Evolutionary conservation across 2,797 vertebrate genomes (phyloP).

Genomic region (Tragelaphus oryx): DNA sequence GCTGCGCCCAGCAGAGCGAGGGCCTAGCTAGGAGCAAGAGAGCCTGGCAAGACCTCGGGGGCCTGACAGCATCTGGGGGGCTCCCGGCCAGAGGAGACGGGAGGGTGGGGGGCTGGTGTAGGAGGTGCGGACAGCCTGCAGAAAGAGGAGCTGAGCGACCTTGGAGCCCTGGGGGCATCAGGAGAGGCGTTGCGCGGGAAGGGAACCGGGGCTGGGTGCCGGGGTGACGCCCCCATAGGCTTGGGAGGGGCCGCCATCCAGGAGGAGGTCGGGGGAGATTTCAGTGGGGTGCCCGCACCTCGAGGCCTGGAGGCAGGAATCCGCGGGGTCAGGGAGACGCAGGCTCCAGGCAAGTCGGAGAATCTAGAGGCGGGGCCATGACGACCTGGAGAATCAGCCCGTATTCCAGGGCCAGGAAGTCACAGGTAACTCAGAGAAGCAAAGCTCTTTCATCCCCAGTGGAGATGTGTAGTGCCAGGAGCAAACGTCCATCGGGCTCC

Average conservation of each 20-base stretch:
- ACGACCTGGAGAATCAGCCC: not conserved
- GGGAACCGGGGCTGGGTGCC: not conserved
- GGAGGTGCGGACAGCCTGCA: not conserved
- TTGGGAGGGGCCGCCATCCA: not conserved
- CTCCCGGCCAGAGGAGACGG: not conserved
- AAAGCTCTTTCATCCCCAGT: not conserved
- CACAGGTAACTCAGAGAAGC: not conserved
- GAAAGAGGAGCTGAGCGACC: accelerated
- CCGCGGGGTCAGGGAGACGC: accelerated
- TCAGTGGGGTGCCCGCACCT: accelerated
- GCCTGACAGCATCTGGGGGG: not conserved
- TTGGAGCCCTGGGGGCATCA: not conserved
- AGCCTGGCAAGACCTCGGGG: not conserved
- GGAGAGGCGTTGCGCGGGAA: not conserved
- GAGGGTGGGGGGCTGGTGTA: not conserved
- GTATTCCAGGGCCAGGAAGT: not conserved
- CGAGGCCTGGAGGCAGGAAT: accelerated
- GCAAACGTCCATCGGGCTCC: not conserved
- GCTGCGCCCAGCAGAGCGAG: accelerated
- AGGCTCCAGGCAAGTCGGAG: accelerated
- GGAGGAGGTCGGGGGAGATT: not conserved
- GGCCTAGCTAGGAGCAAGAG: not conserved
- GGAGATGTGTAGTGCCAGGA: accelerated
- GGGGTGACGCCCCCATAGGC: accelerated
- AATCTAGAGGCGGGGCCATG: not conserved